Percentiles rank a stretch among this genome's conserved stretches.
These are phyloP conservation scores for Aphelenchoides avenae DNA, from an alignment of 1,140 invertebrate genomes.

Conservation along the genomic window DNA sequence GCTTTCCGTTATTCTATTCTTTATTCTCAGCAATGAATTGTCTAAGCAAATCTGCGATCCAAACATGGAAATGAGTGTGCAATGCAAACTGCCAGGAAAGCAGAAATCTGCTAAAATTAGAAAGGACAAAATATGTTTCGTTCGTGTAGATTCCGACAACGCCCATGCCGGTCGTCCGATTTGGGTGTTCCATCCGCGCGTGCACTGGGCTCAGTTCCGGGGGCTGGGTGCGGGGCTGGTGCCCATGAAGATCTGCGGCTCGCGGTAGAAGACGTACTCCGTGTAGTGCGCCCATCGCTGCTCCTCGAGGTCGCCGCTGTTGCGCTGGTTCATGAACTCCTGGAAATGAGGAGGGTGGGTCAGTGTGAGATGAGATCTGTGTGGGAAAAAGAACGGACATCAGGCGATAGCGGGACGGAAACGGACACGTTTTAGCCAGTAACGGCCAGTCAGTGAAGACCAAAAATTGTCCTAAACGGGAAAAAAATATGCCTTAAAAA, in stretches of 20 bases:
- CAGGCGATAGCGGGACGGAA: slow-evolving; percentile 6
- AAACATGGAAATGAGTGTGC: too few species aligned
- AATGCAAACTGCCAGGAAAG: too few species aligned
- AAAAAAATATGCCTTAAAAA: neutral
- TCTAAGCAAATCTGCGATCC: too few species aligned
- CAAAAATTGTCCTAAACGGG: neutral
- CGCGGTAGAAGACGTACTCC: slow-evolving; percentile 57
- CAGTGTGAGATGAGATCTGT: neutral
- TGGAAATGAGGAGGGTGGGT: slow-evolving; percentile 23
- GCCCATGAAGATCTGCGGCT: slow-evolving; percentile 48
- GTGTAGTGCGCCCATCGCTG: slow-evolving; percentile 59
- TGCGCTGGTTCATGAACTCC: slow-evolving; percentile 56
- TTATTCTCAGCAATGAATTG: too few species aligned
- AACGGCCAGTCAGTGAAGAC: neutral
- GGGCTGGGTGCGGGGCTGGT: slow-evolving; percentile 31
- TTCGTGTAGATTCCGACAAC: too few species aligned
- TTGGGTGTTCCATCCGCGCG: too few species aligned
- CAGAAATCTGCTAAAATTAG: too few species aligned
- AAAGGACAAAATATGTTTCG: too few species aligned
- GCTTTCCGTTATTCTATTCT: too few species aligned
- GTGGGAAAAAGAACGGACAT: slow-evolving; percentile 1
- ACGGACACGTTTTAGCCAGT: slow-evolving; percentile 19
- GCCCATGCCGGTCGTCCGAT: too few species aligned
- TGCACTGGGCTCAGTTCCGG: slow-evolving; percentile 19
- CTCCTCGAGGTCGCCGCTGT: slow-evolving; percentile 56